These are phyloP conservation scores for Lithobates pipiens DNA, from an alignment of 2,797 vertebrate genomes.

Conservation along the genomic window DNA sequence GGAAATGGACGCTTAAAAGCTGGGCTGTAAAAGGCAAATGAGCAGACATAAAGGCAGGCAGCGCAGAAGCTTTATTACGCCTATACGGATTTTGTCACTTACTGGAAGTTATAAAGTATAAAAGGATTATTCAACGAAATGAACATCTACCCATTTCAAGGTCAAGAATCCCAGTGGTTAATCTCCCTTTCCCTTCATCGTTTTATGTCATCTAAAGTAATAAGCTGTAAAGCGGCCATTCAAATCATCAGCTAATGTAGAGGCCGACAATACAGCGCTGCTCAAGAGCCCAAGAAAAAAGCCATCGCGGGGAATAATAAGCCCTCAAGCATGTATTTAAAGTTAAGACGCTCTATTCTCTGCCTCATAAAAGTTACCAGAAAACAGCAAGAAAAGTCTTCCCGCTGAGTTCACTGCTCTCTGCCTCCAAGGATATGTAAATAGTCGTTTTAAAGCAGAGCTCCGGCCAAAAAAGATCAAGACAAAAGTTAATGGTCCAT, in stretches of 20 bases:
- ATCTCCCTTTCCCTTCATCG: conserved; percentile 48
- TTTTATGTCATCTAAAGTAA: conserved; percentile 54
- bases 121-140: conserved; percentile 56
- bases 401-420: neutral
- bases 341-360: conserved; percentile 30
- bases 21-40: conserved; percentile 53
- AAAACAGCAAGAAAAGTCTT: conserved; percentile 15
- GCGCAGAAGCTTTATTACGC: conserved; percentile 51
- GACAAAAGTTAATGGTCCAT: no score
- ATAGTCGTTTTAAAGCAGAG: neutral
- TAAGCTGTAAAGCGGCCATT: conserved; percentile 51
- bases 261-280: conserved; percentile 35
- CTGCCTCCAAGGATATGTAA: neutral
- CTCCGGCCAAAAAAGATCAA: no score
- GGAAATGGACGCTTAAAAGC: conserved; percentile 54
- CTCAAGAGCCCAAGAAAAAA: conserved; percentile 37
- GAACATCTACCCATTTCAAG: conserved; percentile 56
- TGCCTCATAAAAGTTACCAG: conserved; percentile 32
- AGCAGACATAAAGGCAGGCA: conserved; percentile 40
- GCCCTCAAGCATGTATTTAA: conserved; percentile 54
- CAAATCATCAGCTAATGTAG: conserved; percentile 49
- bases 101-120: conserved; percentile 56
- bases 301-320: conserved; percentile 43
- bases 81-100: conserved; percentile 54
- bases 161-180: conserved; percentile 52